Evolutionary conservation across 2,113 vertebrate species (phyloP).

Genomic region (Cephalopterus ornatus): DNA sequence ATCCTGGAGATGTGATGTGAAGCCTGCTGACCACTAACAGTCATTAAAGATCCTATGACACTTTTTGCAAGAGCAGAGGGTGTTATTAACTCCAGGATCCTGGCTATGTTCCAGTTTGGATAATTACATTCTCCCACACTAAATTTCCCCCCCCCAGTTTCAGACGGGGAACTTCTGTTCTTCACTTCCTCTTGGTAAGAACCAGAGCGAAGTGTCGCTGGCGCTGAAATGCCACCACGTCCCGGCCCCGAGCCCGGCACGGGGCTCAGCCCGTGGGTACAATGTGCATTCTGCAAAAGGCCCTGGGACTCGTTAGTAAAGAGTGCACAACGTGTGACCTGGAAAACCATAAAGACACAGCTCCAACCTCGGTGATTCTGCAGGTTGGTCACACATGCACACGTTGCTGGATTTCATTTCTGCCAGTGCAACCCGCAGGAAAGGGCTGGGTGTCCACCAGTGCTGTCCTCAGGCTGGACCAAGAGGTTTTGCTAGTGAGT

Average conservation of each 20-base stretch:
- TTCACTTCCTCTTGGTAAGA: constrained; percentile 44
- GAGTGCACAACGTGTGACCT: too few relatives aligned
- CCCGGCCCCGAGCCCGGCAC: neutral
- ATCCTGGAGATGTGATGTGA: neutral
- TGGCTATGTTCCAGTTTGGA: constrained; percentile 56
- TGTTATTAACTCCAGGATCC: constrained; percentile 27
- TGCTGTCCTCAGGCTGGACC: neutral
- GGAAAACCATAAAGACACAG: neutral
- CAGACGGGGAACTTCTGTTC: constrained; percentile 22
- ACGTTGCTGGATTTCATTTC: neutral
- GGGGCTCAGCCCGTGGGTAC: neutral
- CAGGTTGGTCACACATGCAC: neutral
- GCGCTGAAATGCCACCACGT: neutral
- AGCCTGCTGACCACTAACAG: neutral
- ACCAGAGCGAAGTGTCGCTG: neutral
- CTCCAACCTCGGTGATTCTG: neutral
- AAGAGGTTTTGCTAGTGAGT: neutral
- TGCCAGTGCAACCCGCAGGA: neutral
- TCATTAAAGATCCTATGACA: constrained; percentile 31
- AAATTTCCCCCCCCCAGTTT: constrained; percentile 56
- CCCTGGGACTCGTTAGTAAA: constrained; percentile 44
- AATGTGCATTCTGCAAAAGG: neutral
- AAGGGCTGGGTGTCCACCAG: neutral
- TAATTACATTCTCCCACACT: constrained; percentile 59
- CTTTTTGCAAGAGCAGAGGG: constrained; percentile 52